A percentile compares a stretch with the other conserved stretches of the same genome.
phyloP scores from a whole-genome alignment of 2,888 invertebrate species.

The Coelopa pilipes region DNA sequence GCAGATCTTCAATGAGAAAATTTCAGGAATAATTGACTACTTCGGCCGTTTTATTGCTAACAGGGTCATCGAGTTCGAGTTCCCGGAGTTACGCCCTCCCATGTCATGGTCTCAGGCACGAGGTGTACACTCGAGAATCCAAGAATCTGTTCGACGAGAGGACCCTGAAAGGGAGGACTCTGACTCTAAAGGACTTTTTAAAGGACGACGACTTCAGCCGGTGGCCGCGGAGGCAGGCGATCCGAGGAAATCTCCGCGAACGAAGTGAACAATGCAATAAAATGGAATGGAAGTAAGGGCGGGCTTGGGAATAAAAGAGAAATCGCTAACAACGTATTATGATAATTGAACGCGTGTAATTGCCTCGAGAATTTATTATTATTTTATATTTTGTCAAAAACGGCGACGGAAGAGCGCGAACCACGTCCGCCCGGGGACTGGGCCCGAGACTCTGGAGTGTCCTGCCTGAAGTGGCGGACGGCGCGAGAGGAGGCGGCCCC shows the following conservation, averaged over 20 bases:
- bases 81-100: no score
- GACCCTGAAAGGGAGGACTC: no score
- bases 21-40: no score
- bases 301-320: neutral
- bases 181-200: no score
- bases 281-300: neutral
- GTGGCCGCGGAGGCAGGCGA: neutral
- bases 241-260: neutral
- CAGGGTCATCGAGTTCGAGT: no score
- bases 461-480: neutral
- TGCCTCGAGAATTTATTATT: conserved; percentile 49
- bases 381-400: conserved; percentile 21
- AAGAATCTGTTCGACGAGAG: no score
- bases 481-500: neutral
- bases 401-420: neutral
- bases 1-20: no score
- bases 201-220: no score
- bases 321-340: conserved; percentile 53
- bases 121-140: no score
- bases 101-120: no score
- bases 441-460: neutral
- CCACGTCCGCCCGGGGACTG: neutral
- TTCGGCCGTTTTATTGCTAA: no score
- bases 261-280: neutral
- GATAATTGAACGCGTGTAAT: conserved; percentile 62